phyloP scores from a whole-genome alignment of 2,888 invertebrate genomes.

The Phengaris alcon region DNA sequence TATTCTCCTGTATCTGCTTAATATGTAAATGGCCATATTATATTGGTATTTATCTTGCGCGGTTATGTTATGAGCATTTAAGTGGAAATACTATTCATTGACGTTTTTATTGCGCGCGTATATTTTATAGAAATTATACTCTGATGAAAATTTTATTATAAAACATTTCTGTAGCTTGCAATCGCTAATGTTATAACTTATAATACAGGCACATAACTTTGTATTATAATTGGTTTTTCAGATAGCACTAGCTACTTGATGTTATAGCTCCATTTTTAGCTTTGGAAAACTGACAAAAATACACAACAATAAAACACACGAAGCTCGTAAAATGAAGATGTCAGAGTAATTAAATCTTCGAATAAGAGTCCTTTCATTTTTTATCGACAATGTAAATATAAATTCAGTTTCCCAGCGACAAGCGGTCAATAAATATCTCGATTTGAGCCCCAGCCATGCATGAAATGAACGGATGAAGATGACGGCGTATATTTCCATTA shows the following conservation, averaged over 20 bases:
- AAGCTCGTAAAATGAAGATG: constrained; percentile 17
- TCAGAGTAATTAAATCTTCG: constrained; percentile 4
- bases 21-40: constrained; percentile 23
- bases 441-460: constrained; percentile 49
- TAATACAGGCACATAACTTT: too few species aligned
- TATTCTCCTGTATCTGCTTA: constrained; percentile 19
- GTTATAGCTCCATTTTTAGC: too few species aligned
- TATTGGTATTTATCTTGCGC: background rate
- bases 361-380: constrained; percentile 20
- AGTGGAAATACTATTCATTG: constrained; percentile 8
- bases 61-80: constrained; percentile 25
- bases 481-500: constrained; percentile 65
- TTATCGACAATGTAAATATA: constrained; percentile 28
- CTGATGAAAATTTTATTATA: background rate
- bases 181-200: too few species aligned
- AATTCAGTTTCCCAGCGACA: constrained; percentile 25
- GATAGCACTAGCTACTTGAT: too few species aligned
- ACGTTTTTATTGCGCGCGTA: constrained; percentile 11
- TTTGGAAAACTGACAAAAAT: too few species aligned
- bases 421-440: constrained; percentile 30
- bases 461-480: constrained; percentile 71
- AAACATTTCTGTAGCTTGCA: background rate
- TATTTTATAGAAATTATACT: constrained; percentile 17
- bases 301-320: background rate
- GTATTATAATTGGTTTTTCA: too few species aligned